Base-by-base conservation (phyloP, 2,113 vertebrate genomes). In the Candoia aspera region DNA sequence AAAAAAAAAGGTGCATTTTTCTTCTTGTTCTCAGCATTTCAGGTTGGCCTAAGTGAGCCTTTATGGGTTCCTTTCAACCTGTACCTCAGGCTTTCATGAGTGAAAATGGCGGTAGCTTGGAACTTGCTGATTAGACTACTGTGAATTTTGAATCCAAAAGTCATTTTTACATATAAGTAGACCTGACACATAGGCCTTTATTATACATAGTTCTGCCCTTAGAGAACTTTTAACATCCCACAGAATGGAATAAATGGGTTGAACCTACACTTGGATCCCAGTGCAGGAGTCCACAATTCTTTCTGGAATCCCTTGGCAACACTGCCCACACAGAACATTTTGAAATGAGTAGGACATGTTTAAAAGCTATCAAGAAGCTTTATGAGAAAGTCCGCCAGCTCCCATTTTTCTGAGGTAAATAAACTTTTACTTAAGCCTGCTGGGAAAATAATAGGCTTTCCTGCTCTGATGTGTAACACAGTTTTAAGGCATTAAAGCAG, bases 401-500 rank as follows among this genome's bases (percentile, higher is more conserved):
- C 26, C 73, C n/a, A 89, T 89, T 92, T 85, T 62, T 53, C 29
- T 42, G 62, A 89, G 49, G 60, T 62, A 92, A 85, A 85, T 57
- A 92, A 89, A 64, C 49, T 55, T 89, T 54, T 42, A 62, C 26
- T 55, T 85, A 92, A 64, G 19, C 83, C 23, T 0, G 33, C 79
- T 64, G 87, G 84, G 91, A 89, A 92, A 92, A 92, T 92, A 21
- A 53, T 33, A 64, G 46, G 91, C 57, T 89, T 92, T 42, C 87
- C 73, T 55, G 24, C 4, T 88, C 10, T 26, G 46, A 55, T 29
- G 58, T 29, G 15, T 26, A 85, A 89, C 57, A 89, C 54, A 4
- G 73, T 42, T 64, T 62, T 89, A 64, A 49, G 87, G 79, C 73
- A 33, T 92, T 33, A 89, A 29, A 88, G 87, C 19, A 85, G 24